Evolutionary conservation across 1,140 invertebrate species (phyloP).

Genomic region (Phocides pigmalion): DNA sequence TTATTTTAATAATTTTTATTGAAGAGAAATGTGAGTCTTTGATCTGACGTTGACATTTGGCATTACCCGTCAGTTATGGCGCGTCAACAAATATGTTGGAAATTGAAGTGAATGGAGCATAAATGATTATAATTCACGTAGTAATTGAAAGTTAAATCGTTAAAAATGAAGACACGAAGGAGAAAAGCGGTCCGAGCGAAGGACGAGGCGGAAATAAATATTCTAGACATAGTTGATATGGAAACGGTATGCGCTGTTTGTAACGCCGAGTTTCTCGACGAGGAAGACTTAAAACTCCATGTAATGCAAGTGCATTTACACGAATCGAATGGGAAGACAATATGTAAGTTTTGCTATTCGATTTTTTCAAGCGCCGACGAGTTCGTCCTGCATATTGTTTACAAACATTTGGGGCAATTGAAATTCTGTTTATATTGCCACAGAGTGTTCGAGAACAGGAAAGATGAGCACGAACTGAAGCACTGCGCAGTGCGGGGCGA

Average conservation of each 20-base stretch:
- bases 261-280: conserved; percentile 66
- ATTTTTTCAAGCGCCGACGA: conserved; percentile 40
- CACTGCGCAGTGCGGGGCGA: conserved; percentile 39
- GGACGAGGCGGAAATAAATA: neutral
- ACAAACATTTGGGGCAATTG: conserved; percentile 46
- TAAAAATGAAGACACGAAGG: conserved; percentile 9
- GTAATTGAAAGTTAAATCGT: neutral
- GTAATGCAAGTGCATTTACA: conserved; percentile 53
- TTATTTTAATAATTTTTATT: too few relatives aligned
- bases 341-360: conserved; percentile 51
- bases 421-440: conserved; percentile 55
- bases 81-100: too few relatives aligned
- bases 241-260: conserved; percentile 63
- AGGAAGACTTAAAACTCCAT: conserved; percentile 60
- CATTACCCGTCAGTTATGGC: too few relatives aligned
- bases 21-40: too few relatives aligned
- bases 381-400: conserved; percentile 54
- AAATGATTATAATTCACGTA: too few relatives aligned
- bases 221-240: conserved; percentile 26
- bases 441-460: conserved; percentile 42
- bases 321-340: conserved; percentile 13
- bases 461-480: conserved; percentile 51
- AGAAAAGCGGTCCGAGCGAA: neutral
- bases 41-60: too few relatives aligned
- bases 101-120: too few relatives aligned